These are phyloP conservation scores for Cephalopachus bancanus DNA, from an alignment of 2,797 vertebrate genomes.

Conservation along the genomic window DNA sequence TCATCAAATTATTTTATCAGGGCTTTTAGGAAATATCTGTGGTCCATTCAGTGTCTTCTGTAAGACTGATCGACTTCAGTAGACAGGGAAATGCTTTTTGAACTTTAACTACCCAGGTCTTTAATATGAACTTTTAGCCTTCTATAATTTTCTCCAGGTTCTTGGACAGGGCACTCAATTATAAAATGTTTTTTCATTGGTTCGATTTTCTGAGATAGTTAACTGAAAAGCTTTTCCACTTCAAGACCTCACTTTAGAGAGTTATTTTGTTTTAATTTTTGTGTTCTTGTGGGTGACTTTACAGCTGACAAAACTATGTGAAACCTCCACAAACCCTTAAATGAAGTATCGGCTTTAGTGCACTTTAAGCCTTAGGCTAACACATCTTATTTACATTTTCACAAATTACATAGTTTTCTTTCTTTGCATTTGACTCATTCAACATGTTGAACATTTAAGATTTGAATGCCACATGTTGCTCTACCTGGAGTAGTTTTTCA, in stretches of 20 bases:
- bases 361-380: not conserved
- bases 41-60: not conserved
- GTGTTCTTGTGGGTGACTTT: not conserved
- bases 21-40: not conserved
- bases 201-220: not conserved
- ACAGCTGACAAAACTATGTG: not conserved
- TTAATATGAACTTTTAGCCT: not conserved
- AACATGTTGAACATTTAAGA: not conserved
- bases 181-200: not conserved
- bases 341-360: not conserved
- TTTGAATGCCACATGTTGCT: not conserved
- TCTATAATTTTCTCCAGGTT: not conserved
- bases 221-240: constrained; percentile 2
- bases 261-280: constrained; percentile 32
- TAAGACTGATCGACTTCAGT: not conserved
- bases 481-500: not conserved
- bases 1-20: not conserved
- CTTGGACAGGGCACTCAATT: not conserved
- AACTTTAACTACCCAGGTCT: not conserved
- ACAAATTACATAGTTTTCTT: constrained; percentile 38
- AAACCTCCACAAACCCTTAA: constrained; percentile 24
- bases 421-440: constrained; percentile 29
- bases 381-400: constrained; percentile 45
- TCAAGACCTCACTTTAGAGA: not conserved
- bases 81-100: not conserved